These are phyloP conservation scores for Cryptoleucopteryx plumbea DNA, from an alignment of 2,113 vertebrate species.

Conservation along the genomic window DNA sequence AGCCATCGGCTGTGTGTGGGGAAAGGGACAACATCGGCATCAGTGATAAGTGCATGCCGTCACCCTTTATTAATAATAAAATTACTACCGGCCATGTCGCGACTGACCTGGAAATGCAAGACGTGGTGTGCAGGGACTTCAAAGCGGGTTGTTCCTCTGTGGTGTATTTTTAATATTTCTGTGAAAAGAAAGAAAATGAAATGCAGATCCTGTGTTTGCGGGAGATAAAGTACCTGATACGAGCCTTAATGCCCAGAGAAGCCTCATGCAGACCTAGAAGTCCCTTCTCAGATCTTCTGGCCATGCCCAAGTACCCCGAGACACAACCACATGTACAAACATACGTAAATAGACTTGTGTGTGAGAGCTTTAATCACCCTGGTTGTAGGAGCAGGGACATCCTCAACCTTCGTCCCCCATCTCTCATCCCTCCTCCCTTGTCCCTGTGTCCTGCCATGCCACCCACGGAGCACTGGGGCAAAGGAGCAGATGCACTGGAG, in stretches of 20 bases:
- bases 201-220: neutral
- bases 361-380: neutral
- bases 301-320: neutral
- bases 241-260: neutral
- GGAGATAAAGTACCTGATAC: neutral
- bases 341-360: neutral
- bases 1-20: accelerated
- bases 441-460: neutral
- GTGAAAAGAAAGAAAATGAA: neutral
- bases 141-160: neutral
- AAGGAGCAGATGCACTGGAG: neutral
- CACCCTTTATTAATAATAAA: neutral
- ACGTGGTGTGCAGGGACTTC: accelerated
- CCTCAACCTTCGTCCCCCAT: neutral
- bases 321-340: neutral
- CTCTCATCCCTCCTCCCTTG: neutral
- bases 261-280: neutral
- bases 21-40: neutral
- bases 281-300: neutral
- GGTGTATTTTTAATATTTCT: neutral
- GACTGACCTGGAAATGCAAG: neutral
- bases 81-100: neutral
- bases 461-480: accelerated
- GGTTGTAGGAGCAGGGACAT: neutral
- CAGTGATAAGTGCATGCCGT: accelerated